These are phyloP conservation scores for Drosophila borealis DNA, from an alignment of 2,888 invertebrate genomes.

Conservation along the genomic window DNA sequence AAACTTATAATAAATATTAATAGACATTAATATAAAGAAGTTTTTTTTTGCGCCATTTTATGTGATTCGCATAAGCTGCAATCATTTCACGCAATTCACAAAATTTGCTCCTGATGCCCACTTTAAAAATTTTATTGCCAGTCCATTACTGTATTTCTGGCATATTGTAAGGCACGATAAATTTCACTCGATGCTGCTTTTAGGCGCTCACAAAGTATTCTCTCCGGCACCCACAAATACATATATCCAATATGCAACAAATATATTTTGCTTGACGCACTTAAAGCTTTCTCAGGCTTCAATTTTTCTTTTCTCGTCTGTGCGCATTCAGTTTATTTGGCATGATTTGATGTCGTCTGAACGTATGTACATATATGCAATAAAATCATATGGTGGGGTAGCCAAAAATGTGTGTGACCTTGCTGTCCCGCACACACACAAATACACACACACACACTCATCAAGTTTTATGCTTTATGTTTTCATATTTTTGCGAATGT, in stretches of 20 bases:
- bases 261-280: conserved; percentile 12
- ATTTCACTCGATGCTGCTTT: conserved; percentile 26
- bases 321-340: conserved; percentile 44
- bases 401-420: conserved; percentile 49
- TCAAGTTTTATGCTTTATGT: conserved; percentile 53
- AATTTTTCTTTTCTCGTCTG: conserved; percentile 13
- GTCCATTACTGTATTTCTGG: conserved; percentile 25
- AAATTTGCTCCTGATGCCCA: conserved; percentile 11
- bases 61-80: background rate
- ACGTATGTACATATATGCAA: background rate
- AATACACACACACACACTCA: conserved; percentile 24
- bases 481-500: conserved; percentile 49
- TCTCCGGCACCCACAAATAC: background rate
- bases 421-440: conserved; percentile 26
- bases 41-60: background rate
- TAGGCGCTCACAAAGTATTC: conserved; percentile 16
- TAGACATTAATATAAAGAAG: too few relatives aligned
- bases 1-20: too few relatives aligned
- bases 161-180: conserved; percentile 20
- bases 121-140: conserved; percentile 31
- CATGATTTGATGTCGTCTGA: conserved; percentile 26
- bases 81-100: background rate
- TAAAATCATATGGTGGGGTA: conserved; percentile 35
- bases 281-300: conserved; percentile 33
- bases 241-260: conserved; percentile 1